A percentile compares a stretch with the other conserved stretches of the same genome.
phyloP scores from a whole-genome alignment of 1,140 invertebrate species.

The Rhyacophila brunnea region DNA sequence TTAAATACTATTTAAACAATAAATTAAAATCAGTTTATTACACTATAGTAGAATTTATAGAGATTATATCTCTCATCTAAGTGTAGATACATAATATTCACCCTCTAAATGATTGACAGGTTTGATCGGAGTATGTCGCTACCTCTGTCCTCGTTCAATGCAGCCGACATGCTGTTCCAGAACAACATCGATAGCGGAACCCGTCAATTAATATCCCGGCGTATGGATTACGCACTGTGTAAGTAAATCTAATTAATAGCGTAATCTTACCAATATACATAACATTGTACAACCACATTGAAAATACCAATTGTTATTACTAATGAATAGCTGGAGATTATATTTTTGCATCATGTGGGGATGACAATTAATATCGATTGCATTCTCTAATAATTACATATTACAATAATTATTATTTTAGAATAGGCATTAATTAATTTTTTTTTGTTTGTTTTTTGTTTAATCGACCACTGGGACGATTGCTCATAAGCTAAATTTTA shows the following conservation, averaged over 20 bases:
- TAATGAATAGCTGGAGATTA: constrained; percentile 27
- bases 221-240: constrained; percentile 72
- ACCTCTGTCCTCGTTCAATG: constrained; percentile 52
- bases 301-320: not conserved
- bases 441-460: constrained; percentile 6
- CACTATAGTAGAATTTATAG: too few relatives aligned
- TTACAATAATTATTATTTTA: constrained; percentile 27
- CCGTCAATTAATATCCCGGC: constrained; percentile 39
- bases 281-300: not conserved
- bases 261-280: too few relatives aligned
- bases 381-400: constrained; percentile 19
- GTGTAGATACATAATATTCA: too few relatives aligned
- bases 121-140: constrained; percentile 67
- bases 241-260: constrained; percentile 43
- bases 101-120: too few relatives aligned
- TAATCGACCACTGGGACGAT: constrained; percentile 12
- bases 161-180: constrained; percentile 54
- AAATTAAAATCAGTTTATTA: too few relatives aligned
- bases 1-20: too few relatives aligned
- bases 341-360: constrained; percentile 35
- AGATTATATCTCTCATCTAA: too few relatives aligned
- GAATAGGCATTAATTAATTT: constrained; percentile 31
- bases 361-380: constrained; percentile 29
- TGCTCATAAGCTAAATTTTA: constrained; percentile 30
- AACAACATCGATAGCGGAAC: constrained; percentile 51